phyloP scores from a whole-genome alignment of 1,140 invertebrate genomes.

The Drosophila watanabei region DNA sequence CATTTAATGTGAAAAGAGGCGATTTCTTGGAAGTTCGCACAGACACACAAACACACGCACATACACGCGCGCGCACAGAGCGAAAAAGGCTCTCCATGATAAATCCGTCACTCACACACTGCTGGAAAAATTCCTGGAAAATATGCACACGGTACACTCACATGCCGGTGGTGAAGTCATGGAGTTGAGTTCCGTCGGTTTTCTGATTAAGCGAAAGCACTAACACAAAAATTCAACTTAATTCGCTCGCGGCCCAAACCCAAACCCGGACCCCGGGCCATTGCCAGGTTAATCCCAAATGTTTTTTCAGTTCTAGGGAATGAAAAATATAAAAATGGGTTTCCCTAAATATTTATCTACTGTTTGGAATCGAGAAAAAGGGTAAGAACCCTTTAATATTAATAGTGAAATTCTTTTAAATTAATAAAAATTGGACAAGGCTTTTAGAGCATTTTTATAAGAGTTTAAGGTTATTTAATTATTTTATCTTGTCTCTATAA shows the following conservation, averaged over 20 bases:
- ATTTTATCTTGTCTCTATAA: background rate
- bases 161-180: constrained; percentile 70
- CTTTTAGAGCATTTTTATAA: background rate
- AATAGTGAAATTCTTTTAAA: background rate
- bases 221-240: constrained; percentile 70
- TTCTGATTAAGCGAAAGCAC: constrained; percentile 81
- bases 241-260: constrained; percentile 53
- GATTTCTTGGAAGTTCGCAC: constrained; percentile 63
- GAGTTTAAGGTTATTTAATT: background rate
- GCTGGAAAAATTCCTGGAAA: constrained; percentile 70
- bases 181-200: constrained; percentile 46
- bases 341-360: constrained; percentile 12
- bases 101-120: constrained; percentile 52
- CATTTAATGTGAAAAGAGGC: constrained; percentile 69
- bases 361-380: background rate
- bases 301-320: constrained; percentile 1
- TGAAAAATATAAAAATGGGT: constrained; percentile 30
- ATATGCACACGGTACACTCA: constrained; percentile 69
- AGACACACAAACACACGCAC: constrained; percentile 7
- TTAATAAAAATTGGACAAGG: too few species aligned
- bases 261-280: background rate
- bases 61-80: constrained; percentile 7
- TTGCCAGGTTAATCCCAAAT: constrained; percentile 37
- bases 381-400: too few species aligned
- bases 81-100: constrained; percentile 53